Evolutionary conservation across 2,888 invertebrate genomes (phyloP).

Genomic region (Automeris io): DNA sequence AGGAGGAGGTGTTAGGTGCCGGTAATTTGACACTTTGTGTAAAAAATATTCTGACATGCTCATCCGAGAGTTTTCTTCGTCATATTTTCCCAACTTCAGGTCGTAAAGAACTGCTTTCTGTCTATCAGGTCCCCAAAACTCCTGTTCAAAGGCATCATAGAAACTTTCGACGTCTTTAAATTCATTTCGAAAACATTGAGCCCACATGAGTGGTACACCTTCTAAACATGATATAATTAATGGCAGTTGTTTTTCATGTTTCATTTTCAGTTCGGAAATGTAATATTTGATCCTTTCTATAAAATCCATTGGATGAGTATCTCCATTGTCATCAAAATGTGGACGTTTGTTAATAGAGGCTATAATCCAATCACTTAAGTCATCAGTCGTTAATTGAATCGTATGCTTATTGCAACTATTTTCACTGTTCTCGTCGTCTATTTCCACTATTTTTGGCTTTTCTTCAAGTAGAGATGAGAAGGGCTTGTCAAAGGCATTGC

Average conservation of each 20-base stretch:
- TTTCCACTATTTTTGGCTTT: constrained; percentile 54
- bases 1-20: constrained; percentile 62
- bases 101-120: constrained; percentile 67
- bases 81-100: constrained; percentile 66
- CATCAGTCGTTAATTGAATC: constrained; percentile 50
- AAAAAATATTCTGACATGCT: constrained; percentile 70
- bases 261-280: constrained; percentile 58
- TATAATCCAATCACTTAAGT: constrained; percentile 59
- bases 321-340: constrained; percentile 60
- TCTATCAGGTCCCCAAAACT: constrained; percentile 65
- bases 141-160: constrained; percentile 60
- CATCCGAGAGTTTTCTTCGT: constrained; percentile 46
- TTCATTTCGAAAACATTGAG: constrained; percentile 61
- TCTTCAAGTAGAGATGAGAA: constrained; percentile 35
- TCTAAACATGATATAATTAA: constrained; percentile 67
- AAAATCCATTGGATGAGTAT: constrained; percentile 68
- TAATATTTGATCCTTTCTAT: constrained; percentile 61
- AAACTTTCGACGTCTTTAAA: constrained; percentile 54
- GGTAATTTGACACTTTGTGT: constrained; percentile 66
- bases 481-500: constrained; percentile 40
- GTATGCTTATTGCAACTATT: constrained; percentile 28
- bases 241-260: constrained; percentile 52
- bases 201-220: constrained; percentile 67
- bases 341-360: constrained; percentile 62
- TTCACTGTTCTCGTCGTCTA: constrained; percentile 47